phyloP scores from a whole-genome alignment of 2,113 vertebrate species.

The Grus americana region DNA sequence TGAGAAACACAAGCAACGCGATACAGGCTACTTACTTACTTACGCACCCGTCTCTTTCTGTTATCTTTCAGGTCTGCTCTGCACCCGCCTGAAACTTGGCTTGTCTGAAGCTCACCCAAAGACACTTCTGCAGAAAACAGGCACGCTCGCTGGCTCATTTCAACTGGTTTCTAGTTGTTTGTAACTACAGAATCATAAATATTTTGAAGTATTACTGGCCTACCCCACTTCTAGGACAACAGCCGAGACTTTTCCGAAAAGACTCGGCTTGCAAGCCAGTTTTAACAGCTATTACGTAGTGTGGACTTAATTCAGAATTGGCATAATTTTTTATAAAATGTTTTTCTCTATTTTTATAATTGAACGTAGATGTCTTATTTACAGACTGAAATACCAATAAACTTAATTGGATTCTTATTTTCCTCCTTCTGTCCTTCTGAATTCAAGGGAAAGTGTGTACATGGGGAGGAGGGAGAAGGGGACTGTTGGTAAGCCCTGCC shows the following conservation, averaged over 20 bases:
- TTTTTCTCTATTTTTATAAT: slow-evolving; percentile 33
- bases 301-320: not conserved
- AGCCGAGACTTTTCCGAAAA: not conserved
- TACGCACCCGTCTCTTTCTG: slow-evolving; percentile 50
- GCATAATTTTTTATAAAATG: not conserved
- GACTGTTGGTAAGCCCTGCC: not conserved
- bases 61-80: slow-evolving; percentile 73
- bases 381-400: slow-evolving; percentile 65
- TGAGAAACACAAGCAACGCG: slow-evolving; percentile 7
- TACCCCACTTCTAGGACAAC: not conserved
- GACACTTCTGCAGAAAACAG: slow-evolving; percentile 8
- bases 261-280: not conserved
- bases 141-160: not conserved
- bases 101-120: slow-evolving; percentile 47
- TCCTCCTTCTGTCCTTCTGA: not conserved
- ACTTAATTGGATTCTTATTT: not conserved
- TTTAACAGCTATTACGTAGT: not conserved
- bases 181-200: not conserved
- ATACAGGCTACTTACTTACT: not conserved
- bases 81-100: slow-evolving; percentile 52
- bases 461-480: not conserved
- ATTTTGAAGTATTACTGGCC: not conserved
- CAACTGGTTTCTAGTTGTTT: not conserved
- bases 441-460: not conserved
- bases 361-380: slow-evolving; percentile 14